A percentile compares a stretch with the other conserved stretches of the same genome.
Evolutionary conservation across 2,797 vertebrate genomes (phyloP).

Genomic region (Channallabes apus): DNA sequence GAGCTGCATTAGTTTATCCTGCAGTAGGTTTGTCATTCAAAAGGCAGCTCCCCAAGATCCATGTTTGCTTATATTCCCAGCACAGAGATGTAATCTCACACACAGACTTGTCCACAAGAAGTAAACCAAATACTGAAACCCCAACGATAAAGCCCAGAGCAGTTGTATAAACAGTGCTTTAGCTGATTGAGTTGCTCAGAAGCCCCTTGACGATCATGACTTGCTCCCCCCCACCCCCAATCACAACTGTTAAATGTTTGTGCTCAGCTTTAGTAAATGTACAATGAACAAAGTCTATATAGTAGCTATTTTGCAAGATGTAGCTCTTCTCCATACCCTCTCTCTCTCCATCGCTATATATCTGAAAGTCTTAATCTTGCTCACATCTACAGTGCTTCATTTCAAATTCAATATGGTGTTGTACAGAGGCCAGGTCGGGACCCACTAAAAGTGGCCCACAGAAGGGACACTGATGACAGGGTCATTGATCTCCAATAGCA

Average conservation of each 20-base stretch:
- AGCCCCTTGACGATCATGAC: background rate
- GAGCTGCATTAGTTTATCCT: background rate
- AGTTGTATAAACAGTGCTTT: slow-evolving; percentile 6
- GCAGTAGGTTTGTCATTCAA: background rate
- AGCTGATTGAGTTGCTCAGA: background rate
- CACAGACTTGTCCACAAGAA: background rate
- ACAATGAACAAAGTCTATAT: too few species aligned
- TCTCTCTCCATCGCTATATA: too few species aligned
- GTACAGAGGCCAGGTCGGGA: too few species aligned
- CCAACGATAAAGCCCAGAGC: background rate
- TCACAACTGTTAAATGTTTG: background rate
- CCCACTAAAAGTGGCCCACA: too few species aligned
- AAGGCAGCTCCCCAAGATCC: background rate
- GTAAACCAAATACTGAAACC: background rate
- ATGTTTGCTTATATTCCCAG: background rate
- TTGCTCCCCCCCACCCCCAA: background rate
- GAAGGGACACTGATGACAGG: too few species aligned
- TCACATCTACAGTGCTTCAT: too few species aligned
- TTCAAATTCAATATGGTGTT: too few species aligned
- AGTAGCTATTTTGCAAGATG: background rate
- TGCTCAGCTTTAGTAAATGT: background rate
- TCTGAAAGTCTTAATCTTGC: too few species aligned
- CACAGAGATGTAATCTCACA: background rate
- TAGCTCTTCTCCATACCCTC: too few species aligned
- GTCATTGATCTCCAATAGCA: too few species aligned